Evolutionary conservation across 1,140 invertebrate species (phyloP).

Genomic region (Ips nitidus): DNA sequence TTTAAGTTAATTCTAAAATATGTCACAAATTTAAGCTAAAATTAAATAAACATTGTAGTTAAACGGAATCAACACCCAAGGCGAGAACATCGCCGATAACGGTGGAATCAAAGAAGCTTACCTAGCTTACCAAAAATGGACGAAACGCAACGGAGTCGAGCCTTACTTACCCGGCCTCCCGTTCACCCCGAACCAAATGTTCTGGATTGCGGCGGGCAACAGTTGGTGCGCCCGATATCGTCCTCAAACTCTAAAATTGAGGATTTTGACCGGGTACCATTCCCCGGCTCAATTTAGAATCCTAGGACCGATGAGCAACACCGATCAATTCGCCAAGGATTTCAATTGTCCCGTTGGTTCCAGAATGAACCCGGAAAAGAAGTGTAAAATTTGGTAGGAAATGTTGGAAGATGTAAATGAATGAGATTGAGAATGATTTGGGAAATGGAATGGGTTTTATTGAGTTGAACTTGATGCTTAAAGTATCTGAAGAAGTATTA

Average conservation of each 20-base stretch:
- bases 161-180: slow-evolving; percentile 53
- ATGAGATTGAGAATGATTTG: too few relatives aligned
- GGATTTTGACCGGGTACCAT: slow-evolving; percentile 75
- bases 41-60: slow-evolving; percentile 49
- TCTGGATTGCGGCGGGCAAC: slow-evolving; percentile 74
- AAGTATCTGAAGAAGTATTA: too few relatives aligned
- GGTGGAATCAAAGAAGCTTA: slow-evolving; percentile 68
- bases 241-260: slow-evolving; percentile 70
- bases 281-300: slow-evolving; percentile 83
- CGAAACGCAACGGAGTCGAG: slow-evolving; percentile 49
- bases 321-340: slow-evolving; percentile 81
- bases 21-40: too few relatives aligned
- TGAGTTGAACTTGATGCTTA: too few relatives aligned
- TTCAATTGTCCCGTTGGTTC: slow-evolving; percentile 82
- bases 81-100: slow-evolving; percentile 71
- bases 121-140: slow-evolving; percentile 57
- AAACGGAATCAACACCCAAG: slow-evolving; percentile 65
- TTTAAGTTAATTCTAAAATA: too few relatives aligned
- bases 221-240: slow-evolving; percentile 69
- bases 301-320: slow-evolving; percentile 86
- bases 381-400: slow-evolving; percentile 79
- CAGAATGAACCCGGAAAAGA: slow-evolving; percentile 85
- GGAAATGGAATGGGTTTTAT: too few relatives aligned
- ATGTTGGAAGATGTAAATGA: too few relatives aligned
- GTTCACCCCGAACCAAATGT: slow-evolving; percentile 65